Evolutionary conservation across 2,888 invertebrate species (phyloP).

Genomic region (Halictus quadricinctus): DNA sequence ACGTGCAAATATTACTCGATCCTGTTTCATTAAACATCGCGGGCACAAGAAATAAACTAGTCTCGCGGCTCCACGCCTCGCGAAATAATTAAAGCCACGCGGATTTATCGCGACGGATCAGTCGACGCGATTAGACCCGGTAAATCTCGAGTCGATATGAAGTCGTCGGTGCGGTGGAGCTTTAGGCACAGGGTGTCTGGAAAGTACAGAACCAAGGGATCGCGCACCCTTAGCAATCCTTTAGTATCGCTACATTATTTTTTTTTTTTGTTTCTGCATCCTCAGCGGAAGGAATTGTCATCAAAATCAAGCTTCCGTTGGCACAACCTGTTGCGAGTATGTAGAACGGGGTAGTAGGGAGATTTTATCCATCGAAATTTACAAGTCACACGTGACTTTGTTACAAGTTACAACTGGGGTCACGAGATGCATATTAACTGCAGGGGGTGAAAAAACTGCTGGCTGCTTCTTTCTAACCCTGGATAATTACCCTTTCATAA

Average conservation of each 20-base stretch:
- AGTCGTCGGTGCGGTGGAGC: conserved; percentile 10
- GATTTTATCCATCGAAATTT: not conserved
- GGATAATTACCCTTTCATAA: not conserved
- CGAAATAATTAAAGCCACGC: conserved; percentile 41
- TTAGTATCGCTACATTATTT: not conserved
- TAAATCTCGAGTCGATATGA: conserved; percentile 11
- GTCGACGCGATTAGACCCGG: conserved; percentile 17
- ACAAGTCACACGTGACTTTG: not conserved
- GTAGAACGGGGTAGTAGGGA: not conserved
- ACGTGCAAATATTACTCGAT: conserved; percentile 56
- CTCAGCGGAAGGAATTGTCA: not conserved
- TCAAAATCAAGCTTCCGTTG: not conserved
- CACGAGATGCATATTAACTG: conserved; percentile 2
- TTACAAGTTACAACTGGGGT: not conserved
- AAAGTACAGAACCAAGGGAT: not conserved
- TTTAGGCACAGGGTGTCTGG: not conserved
- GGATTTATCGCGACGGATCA: conserved; percentile 41
- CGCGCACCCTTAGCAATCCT: not conserved
- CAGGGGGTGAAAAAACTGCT: not conserved
- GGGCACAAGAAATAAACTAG: conserved; percentile 29
- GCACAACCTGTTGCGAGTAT: conserved; percentile 2
- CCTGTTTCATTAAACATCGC: conserved; percentile 46
- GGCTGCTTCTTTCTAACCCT: not conserved
- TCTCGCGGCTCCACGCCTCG: conserved; percentile 16
- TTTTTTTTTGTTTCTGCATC: not conserved